Percentiles rank a stretch among this genome's conserved stretches.
Conservation (phyloP, 1,140 invertebrate genomes). For the Gryllus bimaculatus region DNA sequence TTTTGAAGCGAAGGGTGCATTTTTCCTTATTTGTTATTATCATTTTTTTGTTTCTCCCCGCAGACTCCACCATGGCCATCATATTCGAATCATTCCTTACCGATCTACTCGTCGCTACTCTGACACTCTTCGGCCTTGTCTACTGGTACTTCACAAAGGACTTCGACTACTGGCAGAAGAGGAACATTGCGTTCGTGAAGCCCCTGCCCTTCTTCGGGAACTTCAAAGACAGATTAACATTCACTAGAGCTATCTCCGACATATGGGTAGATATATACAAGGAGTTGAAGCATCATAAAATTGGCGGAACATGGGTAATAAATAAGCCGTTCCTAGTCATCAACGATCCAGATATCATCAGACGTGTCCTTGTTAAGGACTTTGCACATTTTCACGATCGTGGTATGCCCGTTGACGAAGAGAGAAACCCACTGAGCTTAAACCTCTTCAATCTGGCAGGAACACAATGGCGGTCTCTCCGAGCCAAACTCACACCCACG, state of each 20-base stretch:
- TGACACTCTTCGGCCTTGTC: not conserved
- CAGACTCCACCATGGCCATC: not conserved
- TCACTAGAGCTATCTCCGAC: slow-evolving; percentile 21
- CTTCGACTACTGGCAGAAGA: slow-evolving; percentile 28
- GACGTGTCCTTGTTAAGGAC: slow-evolving; percentile 47
- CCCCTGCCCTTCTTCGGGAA: slow-evolving; percentile 25
- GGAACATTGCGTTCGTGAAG: slow-evolving; percentile 25
- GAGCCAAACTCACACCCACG: slow-evolving; percentile 36
- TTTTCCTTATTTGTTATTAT: too few species aligned
- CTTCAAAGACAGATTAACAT: slow-evolving; percentile 3
- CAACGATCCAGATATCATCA: slow-evolving; percentile 41
- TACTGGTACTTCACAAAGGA: slow-evolving; percentile 27
- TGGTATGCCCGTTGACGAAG: slow-evolving; percentile 40
- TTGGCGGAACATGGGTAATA: slow-evolving; percentile 8
- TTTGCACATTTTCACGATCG: slow-evolving; percentile 46
- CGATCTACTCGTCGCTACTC: not conserved
- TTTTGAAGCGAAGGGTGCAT: too few species aligned
- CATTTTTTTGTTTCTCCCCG: too few species aligned
- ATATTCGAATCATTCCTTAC: not conserved
- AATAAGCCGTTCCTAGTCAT: slow-evolving; percentile 29
- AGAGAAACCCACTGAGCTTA: slow-evolving; percentile 24
- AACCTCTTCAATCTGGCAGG: slow-evolving; percentile 19
- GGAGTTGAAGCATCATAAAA: not conserved
- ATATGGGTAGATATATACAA: slow-evolving; percentile 10
- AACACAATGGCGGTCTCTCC: slow-evolving; percentile 37